These are phyloP conservation scores for Volucella zonaria DNA, from an alignment of 2,888 invertebrate genomes.

Conservation along the genomic window DNA sequence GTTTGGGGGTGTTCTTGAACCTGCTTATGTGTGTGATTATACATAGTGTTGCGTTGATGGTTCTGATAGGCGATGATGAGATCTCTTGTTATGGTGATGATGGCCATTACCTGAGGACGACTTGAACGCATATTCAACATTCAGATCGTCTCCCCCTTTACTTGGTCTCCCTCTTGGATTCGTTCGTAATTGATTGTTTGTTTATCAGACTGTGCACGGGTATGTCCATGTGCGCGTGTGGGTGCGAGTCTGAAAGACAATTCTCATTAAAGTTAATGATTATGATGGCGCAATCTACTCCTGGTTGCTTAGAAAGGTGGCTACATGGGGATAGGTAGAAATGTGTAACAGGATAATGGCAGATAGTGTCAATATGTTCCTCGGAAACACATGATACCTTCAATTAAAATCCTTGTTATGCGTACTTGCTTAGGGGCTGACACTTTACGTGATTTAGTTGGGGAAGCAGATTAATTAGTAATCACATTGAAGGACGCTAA, in stretches of 20 bases:
- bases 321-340: background rate
- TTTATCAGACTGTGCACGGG: background rate
- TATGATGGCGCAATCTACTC: conserved; percentile 23
- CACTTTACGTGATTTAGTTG: conserved; percentile 42
- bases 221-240: background rate
- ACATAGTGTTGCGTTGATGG: conserved; percentile 17
- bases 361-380: conserved; percentile 38
- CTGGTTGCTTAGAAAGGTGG: too few relatives aligned
- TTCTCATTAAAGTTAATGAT: conserved; percentile 53
- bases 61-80: conserved; percentile 38
- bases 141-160: background rate
- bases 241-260: conserved; percentile 8
- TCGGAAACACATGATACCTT: conserved; percentile 37
- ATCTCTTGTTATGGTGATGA: conserved; percentile 48
- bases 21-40: background rate
- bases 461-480: conserved; percentile 47
- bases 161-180: background rate
- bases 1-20: too few relatives aligned
- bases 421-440: conserved; percentile 25
- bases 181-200: conserved; percentile 62
- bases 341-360: conserved; percentile 39
- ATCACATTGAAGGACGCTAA: conserved; percentile 23
- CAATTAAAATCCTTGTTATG: conserved; percentile 48
- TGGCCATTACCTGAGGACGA: conserved; percentile 57
- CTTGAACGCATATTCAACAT: background rate